Percentiles rank a stretch among this genome's conserved stretches.
Conservation (phyloP, 2,113 vertebrate genomes). For the Enhydra lutris region DNA sequence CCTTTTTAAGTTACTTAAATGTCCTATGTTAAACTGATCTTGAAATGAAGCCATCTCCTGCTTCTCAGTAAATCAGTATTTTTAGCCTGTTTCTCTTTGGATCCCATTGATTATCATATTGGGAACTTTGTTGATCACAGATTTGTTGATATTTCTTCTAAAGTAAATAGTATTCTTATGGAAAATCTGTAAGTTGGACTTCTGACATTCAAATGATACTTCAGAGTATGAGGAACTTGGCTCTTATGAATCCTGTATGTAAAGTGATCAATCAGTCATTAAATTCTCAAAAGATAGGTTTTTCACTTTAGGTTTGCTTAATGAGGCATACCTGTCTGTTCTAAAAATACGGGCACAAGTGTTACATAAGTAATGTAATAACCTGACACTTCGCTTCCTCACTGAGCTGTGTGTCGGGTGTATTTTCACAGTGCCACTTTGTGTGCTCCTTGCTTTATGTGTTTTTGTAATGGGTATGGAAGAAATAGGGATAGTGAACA, state of each 20-base stretch:
- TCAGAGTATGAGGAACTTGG: not conserved
- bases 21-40: not conserved
- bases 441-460: slow-evolving; percentile 10
- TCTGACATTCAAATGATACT: not conserved
- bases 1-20: slow-evolving; percentile 16
- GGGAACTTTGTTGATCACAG: not conserved
- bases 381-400: not conserved
- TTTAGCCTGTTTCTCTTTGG: slow-evolving; percentile 15
- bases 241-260: not conserved
- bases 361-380: not conserved
- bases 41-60: not conserved
- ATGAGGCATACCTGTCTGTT: not conserved
- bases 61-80: not conserved
- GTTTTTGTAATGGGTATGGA: not conserved
- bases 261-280: not conserved
- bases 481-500: not conserved
- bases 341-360: not conserved
- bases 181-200: not conserved
- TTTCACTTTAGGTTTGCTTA: slow-evolving; percentile 30
- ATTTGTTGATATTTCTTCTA: slow-evolving; percentile 2
- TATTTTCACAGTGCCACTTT: not conserved
- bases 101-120: not conserved
- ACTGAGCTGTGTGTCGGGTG: not conserved
- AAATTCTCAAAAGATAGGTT: not conserved
- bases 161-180: not conserved